Evolutionary conservation across 2,113 vertebrate species (phyloP).

Genomic region (human): GRCh38 chr21:40938001-40938500

Average conservation of each 20-base stretch:
- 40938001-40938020: too few relatives aligned
- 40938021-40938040: too few relatives aligned
- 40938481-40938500: background rate
- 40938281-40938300: background rate
- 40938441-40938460: background rate
- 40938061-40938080: too few relatives aligned
- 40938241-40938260: background rate
- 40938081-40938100: background rate
- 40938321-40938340: too few relatives aligned
- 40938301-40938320: background rate
- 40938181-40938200: background rate
- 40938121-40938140: fast-evolving
- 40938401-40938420: background rate
- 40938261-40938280: background rate
- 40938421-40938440: background rate
- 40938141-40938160: background rate
- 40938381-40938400: background rate
- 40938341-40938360: background rate
- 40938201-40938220: background rate
- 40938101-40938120: background rate
- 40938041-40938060: too few relatives aligned
- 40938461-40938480: too few relatives aligned
- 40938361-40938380: background rate
- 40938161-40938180: too few relatives aligned
- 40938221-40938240: background rate